Evolutionary conservation across 2,113 vertebrate species (phyloP), one percentile per base, ranked within the genome.

Genomic region (Setophaga petechia): DNA sequence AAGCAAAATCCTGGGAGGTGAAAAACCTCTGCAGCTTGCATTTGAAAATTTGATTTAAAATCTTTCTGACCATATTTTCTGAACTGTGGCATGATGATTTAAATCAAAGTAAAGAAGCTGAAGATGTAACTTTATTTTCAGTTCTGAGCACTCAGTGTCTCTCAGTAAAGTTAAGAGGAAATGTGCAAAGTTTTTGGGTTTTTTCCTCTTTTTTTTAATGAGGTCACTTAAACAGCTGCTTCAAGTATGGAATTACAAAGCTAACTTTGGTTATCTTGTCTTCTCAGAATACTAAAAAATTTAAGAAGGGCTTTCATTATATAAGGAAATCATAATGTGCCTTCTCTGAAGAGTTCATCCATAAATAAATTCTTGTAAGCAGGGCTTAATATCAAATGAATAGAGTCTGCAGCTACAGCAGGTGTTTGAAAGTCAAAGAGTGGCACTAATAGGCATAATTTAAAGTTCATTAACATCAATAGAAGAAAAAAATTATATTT

Each of bases 261-360:
- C 62, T 95, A 65, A 39, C 57, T 88, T 82, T 80, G 54, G 83
- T 88, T 94, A 84, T 90, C 76, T 88, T 93, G 79, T 28, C 65
- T 84, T 94, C 75, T 84, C 76, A 92, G 52, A 90, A 72, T 75
- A 87, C 72, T 84, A 68, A 92, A 96, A 94, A 73, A 84, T 6
- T 67, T 61, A 87, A 74, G 55, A 88, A 84, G 52, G 6, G 52
- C 39, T 92, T 90, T 92, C 31, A 63, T 94, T 93, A 80, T 81
- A 68, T 72, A 57, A 31, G 54, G 37, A 92, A 92, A 30, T 88
- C 33, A 68, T 94, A 84, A 93, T 84, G 35, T 77, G 52, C 61
- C 58, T 88, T 90, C 83, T 93, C 80, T 86, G 49, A 96, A 92
- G 85, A 78, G 22, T 88, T 96, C 47, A 91, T 91, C 85, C 85